A percentile compares a stretch with the other conserved stretches of the same genome.
Conservation (phyloP, 1,140 invertebrate genomes). For the Nebria ingens region DNA sequence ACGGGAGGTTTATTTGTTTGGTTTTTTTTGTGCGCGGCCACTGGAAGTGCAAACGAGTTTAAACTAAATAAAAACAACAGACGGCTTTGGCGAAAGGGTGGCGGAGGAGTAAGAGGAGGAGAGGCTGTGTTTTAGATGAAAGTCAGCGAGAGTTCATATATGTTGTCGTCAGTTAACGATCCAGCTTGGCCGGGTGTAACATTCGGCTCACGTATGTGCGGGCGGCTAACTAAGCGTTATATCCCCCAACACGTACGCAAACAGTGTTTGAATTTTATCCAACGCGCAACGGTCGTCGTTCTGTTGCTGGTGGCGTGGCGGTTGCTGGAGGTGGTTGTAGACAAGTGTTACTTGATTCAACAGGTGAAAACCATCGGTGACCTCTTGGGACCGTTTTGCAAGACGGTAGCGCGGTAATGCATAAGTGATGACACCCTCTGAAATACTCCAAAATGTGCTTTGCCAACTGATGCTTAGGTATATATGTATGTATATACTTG, state of each 20-base stretch:
- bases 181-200: background rate
- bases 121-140: too few relatives aligned
- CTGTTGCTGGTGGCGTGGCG: too few relatives aligned
- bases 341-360: background rate
- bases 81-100: background rate
- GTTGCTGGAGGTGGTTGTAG: too few relatives aligned
- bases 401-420: conserved; percentile 4
- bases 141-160: too few relatives aligned
- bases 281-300: too few relatives aligned
- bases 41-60: too few relatives aligned
- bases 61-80: background rate
- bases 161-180: background rate
- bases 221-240: conserved; percentile 3
- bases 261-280: conserved; percentile 5
- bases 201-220: background rate
- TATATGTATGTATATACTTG: too few relatives aligned
- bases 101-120: background rate
- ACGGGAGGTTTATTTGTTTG: too few relatives aligned
- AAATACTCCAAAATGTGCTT: background rate
- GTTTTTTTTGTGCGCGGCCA: too few relatives aligned
- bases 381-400: background rate
- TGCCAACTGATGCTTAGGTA: too few relatives aligned
- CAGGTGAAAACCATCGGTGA: conserved; percentile 8
- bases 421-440: conserved; percentile 8
- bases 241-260: background rate